Base-by-base conservation (phyloP, 2,113 vertebrate genomes). In the Emydura subglobosa region DNA sequence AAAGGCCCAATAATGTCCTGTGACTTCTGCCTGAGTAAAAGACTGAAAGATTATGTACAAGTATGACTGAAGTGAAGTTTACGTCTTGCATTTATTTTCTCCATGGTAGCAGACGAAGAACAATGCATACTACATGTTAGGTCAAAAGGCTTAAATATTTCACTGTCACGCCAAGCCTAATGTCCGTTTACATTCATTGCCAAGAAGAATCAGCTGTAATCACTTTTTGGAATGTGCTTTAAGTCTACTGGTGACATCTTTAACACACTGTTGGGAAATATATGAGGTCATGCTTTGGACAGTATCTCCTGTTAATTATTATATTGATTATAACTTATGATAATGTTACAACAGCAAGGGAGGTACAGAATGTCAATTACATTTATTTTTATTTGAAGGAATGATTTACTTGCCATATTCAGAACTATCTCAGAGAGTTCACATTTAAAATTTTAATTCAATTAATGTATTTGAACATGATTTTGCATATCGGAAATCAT, bases 111-210 rank as follows among this genome's bases (percentile, higher is more conserved):
- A 1, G 5, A 74, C 83, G 53, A 55, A 91, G 87, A 96, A 91
- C 24, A 96, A 8, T 82, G 42, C 51, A 42, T 86, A 55, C 34
- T 68, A 25, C 5, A 16, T 2, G 2, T 86, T 90, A 80, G 65
- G 50, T 96, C 57, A 91, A 83, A 94, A 93, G 49, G 17, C 83
- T 95, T 88, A 92, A 74, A 86, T 89, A 82, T 84, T 93, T 87
- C n/a, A 53, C 47, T 86, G 9, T 86, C 50, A 53, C 74, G 34
- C 12, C 39, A 57, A 94, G 42, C 81, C 54, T 80, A 88, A 74
- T 68, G 88, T 10, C 42, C 89, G 8, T 53, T 92, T 82, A 14
- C 80, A 86, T 72, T 88, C 34, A 49, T 47, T 95, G 59, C 55
- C 51, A 59, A 72, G 90, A 85, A 49, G 79, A 89, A 91, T 89